Evolutionary conservation across 2,113 vertebrate species (phyloP).

Genomic region (Brevimyrus niger): DNA sequence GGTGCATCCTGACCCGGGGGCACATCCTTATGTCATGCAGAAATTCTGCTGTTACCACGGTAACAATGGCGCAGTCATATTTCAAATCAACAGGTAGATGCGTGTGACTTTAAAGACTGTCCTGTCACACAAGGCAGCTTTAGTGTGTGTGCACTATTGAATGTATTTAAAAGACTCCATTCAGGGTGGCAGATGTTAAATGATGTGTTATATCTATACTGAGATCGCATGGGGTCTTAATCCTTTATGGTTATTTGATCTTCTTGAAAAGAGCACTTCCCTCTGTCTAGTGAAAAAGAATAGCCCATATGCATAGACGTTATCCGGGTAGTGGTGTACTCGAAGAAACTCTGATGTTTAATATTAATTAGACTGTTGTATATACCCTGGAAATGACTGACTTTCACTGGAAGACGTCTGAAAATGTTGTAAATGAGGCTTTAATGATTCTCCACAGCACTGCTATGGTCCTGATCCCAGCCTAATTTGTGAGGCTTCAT

Average conservation of each 20-base stretch:
- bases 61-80: neutral
- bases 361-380: neutral
- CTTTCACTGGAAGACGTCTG: constrained; percentile 5
- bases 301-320: neutral
- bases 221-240: neutral
- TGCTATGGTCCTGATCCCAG: neutral
- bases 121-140: neutral
- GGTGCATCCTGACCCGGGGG: neutral
- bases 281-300: neutral
- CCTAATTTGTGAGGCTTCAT: constrained; percentile 13
- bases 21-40: neutral
- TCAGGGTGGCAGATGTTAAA: neutral
- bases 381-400: neutral
- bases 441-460: constrained; percentile 9
- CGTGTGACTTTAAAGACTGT: neutral
- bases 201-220: constrained; percentile 5
- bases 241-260: constrained; percentile 2
- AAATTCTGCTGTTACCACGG: neutral
- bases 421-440: constrained; percentile 13
- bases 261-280: neutral
- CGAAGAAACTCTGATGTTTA: neutral
- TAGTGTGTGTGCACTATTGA: neutral
- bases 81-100: neutral
- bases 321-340: too few relatives aligned
- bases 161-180: neutral